Base-by-base conservation (phyloP, 1,140 invertebrate genomes). In the Solenopsis invicta region DNA sequence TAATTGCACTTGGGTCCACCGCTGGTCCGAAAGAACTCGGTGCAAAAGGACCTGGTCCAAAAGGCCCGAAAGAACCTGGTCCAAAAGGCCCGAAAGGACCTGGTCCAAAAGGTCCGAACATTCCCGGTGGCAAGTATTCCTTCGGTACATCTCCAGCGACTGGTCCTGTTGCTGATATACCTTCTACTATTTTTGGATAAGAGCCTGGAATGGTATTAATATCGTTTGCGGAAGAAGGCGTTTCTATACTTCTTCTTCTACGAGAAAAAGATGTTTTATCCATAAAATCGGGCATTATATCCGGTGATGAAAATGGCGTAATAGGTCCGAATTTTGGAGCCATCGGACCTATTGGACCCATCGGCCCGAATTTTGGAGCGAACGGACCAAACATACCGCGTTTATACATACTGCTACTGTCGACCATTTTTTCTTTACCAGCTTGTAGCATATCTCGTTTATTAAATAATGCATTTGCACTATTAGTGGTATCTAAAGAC, bases 1-100 rank as follows among this genome's bases (percentile, higher is more conserved):
- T 92, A 10, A 93, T 93, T 86, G 92, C 91, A 0, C 91, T 90
- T 2, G 94, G 94, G 50, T 94, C 94, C 0, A 94, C 74, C 41
- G 92, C 78, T 29, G 94, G 93, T 29, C 61, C 86, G 3, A 81
- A 81, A 4, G 90, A 12, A 41, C 34, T 5, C 18, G 94, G 91
- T 41, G 45, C 84, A 10, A 81, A 78, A 61, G 69, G 21, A 6
- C 80, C 21, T 34, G 94, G 92, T n/a, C 24, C 78, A 10, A 84
- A 71, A 67, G 76, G 18, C 41, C 61, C 59, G 41, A 41, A 41
- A 41, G 41, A 4, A 16, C 69, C 66, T 48, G 94, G 92, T 50
- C 64, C 77, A 9, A 76, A 77, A 41, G 72, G 24, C 13, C 75
- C 76, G 41, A 41, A 41, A 41, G 41, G 41, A 10, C 77, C 45